Conservation (phyloP, 2,113 vertebrate genomes). For the Pelobates fuscus region DNA sequence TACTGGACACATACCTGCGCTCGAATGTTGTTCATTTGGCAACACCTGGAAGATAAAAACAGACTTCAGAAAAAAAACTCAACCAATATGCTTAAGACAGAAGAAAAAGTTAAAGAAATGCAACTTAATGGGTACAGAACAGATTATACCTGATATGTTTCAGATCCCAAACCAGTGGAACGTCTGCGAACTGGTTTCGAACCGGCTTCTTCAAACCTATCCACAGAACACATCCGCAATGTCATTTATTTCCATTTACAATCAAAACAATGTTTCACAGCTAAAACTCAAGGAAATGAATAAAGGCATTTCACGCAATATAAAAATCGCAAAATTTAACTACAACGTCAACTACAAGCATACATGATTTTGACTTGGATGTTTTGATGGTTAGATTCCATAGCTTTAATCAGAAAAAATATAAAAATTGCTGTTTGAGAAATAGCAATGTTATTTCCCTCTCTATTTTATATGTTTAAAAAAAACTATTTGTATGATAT, state of each 20-base stretch:
- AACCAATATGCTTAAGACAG: background rate
- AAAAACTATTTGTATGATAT: too few species aligned
- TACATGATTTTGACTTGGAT: too few species aligned
- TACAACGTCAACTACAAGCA: too few species aligned
- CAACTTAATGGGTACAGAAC: background rate
- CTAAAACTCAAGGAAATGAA: too few species aligned
- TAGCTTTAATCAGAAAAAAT: too few species aligned
- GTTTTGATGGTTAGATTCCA: too few species aligned
- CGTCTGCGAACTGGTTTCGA: conserved; percentile 8
- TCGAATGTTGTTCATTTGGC: conserved; percentile 1
- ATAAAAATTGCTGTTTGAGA: too few species aligned
- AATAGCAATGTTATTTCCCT: too few species aligned
- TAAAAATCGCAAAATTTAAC: background rate
- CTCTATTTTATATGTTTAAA: too few species aligned
- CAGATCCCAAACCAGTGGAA: conserved; percentile 18
- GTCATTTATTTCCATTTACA: too few species aligned
- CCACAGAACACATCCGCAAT: too few species aligned
- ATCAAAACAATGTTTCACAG: too few species aligned
- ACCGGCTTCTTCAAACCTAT: conserved; percentile 24
- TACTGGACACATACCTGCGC: conserved; percentile 11
- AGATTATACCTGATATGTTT: conserved; percentile 22
- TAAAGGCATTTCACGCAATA: background rate
- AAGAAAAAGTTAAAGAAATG: background rate
- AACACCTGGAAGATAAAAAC: background rate
- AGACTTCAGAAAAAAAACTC: background rate